phyloP scores from a whole-genome alignment of 2,888 invertebrate genomes.

The Agrochola macilenta region DNA sequence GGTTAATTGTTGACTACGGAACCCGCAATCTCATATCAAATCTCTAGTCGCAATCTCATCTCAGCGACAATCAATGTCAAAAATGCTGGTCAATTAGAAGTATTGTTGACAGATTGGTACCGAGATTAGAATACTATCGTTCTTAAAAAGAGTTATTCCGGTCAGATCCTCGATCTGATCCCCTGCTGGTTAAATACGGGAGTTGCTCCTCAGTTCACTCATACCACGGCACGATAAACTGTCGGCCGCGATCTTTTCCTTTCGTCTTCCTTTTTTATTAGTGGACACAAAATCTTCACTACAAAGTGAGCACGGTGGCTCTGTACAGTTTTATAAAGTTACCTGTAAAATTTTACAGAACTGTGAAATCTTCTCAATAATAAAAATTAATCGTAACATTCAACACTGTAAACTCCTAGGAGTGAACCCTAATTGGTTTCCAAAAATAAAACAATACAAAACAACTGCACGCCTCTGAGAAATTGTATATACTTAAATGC shows the following conservation, averaged over 20 bases:
- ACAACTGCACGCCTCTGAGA: conserved; percentile 7
- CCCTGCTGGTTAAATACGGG: too few species aligned
- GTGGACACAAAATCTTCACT: not conserved
- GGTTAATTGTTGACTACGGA: too few species aligned
- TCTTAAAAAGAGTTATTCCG: too few species aligned
- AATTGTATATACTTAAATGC: conserved; percentile 10
- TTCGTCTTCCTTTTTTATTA: not conserved
- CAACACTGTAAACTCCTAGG: not conserved
- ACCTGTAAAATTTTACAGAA: not conserved
- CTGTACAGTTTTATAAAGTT: not conserved
- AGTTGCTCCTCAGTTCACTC: not conserved
- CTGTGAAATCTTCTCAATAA: not conserved
- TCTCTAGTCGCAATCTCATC: too few species aligned
- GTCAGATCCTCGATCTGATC: too few species aligned
- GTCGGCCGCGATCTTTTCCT: not conserved
- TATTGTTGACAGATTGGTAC: not conserved
- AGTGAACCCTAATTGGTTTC: conserved; percentile 20
- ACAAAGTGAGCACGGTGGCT: not conserved
- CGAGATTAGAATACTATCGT: not conserved
- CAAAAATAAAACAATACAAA: conserved; percentile 13
- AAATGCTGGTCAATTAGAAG: too few species aligned
- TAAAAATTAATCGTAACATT: not conserved
- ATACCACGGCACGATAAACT: not conserved
- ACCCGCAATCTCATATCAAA: too few species aligned
- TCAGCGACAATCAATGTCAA: too few species aligned